A percentile compares a stretch with the other conserved stretches of the same genome.
Evolutionary conservation across 1,140 invertebrate species (phyloP).

Genomic region (Samia ricini): DNA sequence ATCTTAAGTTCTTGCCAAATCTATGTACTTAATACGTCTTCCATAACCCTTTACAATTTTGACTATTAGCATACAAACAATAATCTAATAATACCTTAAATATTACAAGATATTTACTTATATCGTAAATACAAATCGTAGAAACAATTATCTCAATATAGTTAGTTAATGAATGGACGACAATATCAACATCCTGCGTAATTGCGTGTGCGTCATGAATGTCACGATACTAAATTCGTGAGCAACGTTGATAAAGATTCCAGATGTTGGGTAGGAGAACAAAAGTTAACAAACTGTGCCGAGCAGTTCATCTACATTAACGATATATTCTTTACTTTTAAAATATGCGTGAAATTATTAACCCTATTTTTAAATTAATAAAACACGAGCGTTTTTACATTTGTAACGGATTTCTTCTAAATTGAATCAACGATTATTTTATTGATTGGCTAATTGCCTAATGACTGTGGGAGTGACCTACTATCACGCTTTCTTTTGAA

Average conservation of each 20-base stretch:
- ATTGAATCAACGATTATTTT: background rate
- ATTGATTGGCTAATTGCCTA: background rate
- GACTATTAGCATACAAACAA: background rate
- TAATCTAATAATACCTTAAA: background rate
- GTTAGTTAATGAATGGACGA: constrained; percentile 50
- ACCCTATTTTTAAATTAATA: background rate
- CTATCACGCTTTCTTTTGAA: background rate
- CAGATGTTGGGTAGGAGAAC: constrained; percentile 16
- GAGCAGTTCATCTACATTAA: background rate
- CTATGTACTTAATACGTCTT: no score
- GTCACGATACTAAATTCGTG: constrained; percentile 12
- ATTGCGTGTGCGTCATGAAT: constrained; percentile 37
- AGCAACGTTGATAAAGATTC: constrained; percentile 15
- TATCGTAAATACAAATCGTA: background rate
- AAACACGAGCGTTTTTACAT: background rate
- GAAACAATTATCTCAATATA: constrained; percentile 28
- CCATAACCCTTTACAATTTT: no score
- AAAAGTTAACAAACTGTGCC: background rate
- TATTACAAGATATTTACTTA: background rate
- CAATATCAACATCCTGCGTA: constrained; percentile 57
- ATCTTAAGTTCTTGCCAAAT: no score
- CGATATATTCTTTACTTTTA: background rate
- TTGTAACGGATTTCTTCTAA: background rate
- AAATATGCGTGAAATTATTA: background rate
- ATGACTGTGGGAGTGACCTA: background rate